Percentiles rank a stretch among this genome's conserved stretches.
Conservation (phyloP, 2,113 vertebrate species). For the western clawed frog (Xenopus tropicalis) region UCB_Xtro_10.0 CM004448.2:56607501-56608000, state of each 20-base stretch:
- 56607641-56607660: no score
- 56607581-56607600: no score
- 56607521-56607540: no score
- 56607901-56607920: neutral
- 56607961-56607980: neutral
- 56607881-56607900: neutral
- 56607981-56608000: no score
- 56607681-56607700: neutral
- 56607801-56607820: neutral
- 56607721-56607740: no score
- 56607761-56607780: neutral
- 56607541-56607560: no score
- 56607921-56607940: neutral
- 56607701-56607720: no score
- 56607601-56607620: no score
- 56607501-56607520: no score
- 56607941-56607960: neutral
- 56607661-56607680: neutral
- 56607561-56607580: no score
- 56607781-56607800: conserved; percentile 19
- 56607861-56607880: neutral
- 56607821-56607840: neutral
- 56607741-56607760: conserved; percentile 30
- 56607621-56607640: no score
- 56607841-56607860: neutral